Evolutionary conservation across 2,888 invertebrate species (phyloP).

Genomic region (Thalpophila matura): DNA sequence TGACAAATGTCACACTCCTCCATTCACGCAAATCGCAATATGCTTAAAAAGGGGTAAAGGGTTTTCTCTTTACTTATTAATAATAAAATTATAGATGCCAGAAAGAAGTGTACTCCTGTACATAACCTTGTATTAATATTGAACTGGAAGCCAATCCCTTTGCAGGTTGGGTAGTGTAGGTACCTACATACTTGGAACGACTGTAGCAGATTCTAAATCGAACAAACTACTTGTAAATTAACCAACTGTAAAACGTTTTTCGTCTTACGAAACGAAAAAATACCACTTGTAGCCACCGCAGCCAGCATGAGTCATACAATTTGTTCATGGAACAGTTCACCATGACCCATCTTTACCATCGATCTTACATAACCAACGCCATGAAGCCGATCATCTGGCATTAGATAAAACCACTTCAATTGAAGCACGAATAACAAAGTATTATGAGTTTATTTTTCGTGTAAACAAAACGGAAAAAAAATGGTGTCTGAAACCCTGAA

Average conservation of each 20-base stretch:
- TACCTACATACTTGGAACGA: too few relatives aligned
- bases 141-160: too few relatives aligned
- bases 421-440: slow-evolving; percentile 16
- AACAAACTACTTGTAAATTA: background rate
- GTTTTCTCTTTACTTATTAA: too few relatives aligned
- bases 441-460: slow-evolving; percentile 34
- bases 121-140: too few relatives aligned
- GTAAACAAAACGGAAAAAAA: slow-evolving; percentile 17
- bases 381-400: slow-evolving; percentile 36
- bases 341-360: slow-evolving; percentile 34
- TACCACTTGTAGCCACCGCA: background rate
- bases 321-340: slow-evolving; percentile 9
- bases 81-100: too few relatives aligned
- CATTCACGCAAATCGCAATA: too few relatives aligned
- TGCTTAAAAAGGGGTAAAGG: too few relatives aligned
- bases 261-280: slow-evolving; percentile 16
- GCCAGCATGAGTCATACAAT: background rate
- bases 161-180: too few relatives aligned
- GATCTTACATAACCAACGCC: slow-evolving; percentile 22
- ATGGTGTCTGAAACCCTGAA: slow-evolving; percentile 6
- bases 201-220: background rate
- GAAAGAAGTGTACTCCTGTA: too few relatives aligned
- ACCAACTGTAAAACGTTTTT: background rate
- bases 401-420: slow-evolving; percentile 36
- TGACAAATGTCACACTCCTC: too few relatives aligned